Base-by-base conservation (phyloP, 2,888 invertebrate genomes). In the Candidula unifasciata region DNA sequence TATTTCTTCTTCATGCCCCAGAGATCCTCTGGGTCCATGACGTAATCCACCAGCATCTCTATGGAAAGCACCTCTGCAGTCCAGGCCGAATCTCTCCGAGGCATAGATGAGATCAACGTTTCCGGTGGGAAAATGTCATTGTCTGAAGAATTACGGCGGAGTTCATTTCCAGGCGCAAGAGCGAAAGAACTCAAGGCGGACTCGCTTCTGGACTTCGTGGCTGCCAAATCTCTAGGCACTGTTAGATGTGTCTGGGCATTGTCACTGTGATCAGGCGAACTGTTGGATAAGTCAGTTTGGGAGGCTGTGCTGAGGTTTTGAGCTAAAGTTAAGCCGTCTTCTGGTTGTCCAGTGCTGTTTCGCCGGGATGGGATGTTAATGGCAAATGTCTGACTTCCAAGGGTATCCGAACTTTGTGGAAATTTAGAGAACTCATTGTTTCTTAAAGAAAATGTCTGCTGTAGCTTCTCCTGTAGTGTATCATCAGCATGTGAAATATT, bases 1-100 rank as follows among this genome's bases (percentile, higher is more conserved):
- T 0, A 0, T 18, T 27, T 74, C 44, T n/a, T 37, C 16, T 3
- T 74, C 16, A 52, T 60, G 10, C 79, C 83, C 83, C 83, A 83
- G 8, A 83, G 73, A 3, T 85, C 85, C 6, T 64, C 82, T 1
- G 82, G 82, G 57, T 85, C 82, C 68, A 82, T 74, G 37, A 78
- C 82, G 54, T 85, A 77, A 82, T 87, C 83, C 86, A 86, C 82
- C 35, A 77, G 68, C 18, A 79, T 77, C 85, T 86, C 82, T 66
- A 85, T 73, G 54, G 82, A 60, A n/a, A 79, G 54, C 3, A 86
- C 68, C 44, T 81, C 71, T 35, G 84, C 79, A 77, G 86, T 85
- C 86, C 86, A 74, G 80, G 85, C 66, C 79, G 85, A 73, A 52
- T 87, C 66, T 24, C 82, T 18, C 76, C 86, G 54, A 71, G 83